Percentiles rank a stretch among this genome's conserved stretches.
Conservation (phyloP, 1,140 invertebrate species). For the Lerema accius region DNA sequence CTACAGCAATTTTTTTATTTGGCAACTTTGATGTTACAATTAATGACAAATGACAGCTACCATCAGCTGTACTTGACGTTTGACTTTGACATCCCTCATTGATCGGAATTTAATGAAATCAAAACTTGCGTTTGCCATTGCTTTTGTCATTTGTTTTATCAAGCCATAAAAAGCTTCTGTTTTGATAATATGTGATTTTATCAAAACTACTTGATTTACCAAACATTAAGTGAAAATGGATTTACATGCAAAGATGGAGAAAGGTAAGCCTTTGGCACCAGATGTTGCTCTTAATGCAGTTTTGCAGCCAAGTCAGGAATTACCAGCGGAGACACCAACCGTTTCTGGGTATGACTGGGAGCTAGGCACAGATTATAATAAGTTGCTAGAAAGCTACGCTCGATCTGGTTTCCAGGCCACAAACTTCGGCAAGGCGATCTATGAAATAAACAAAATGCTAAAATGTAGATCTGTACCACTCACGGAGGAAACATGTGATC, state of each 20-base stretch:
- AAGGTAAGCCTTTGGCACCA: slow-evolving; percentile 65
- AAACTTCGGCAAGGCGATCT: slow-evolving; percentile 94
- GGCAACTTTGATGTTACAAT: too few relatives aligned
- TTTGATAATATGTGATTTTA: not conserved
- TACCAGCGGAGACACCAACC: slow-evolving; percentile 85
- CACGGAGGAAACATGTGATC: slow-evolving; percentile 85
- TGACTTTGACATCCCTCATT: not conserved
- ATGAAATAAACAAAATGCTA: slow-evolving; percentile 97
- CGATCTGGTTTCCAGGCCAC: slow-evolving; percentile 98
- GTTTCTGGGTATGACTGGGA: slow-evolving; percentile 96
- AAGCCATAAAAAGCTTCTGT: too few relatives aligned
- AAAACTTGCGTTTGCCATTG: not conserved
- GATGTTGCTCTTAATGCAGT: slow-evolving; percentile 86
- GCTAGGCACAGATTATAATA: slow-evolving; percentile 93
- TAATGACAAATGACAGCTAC: too few relatives aligned
- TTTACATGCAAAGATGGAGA: slow-evolving; percentile 28
- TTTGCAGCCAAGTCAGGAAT: slow-evolving; percentile 84
- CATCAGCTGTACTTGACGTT: too few relatives aligned
- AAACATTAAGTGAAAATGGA: slow-evolving; percentile 43
- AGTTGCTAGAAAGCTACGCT: slow-evolving; percentile 91
- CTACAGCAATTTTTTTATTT: too few relatives aligned
- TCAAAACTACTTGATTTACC: not conserved
- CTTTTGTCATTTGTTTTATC: too few relatives aligned
- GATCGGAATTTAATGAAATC: not conserved
- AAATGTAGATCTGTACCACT: slow-evolving; percentile 86